These are phyloP conservation scores for Lanistes nyassanus DNA, from an alignment of 1,140 invertebrate species.

Conservation along the genomic window DNA sequence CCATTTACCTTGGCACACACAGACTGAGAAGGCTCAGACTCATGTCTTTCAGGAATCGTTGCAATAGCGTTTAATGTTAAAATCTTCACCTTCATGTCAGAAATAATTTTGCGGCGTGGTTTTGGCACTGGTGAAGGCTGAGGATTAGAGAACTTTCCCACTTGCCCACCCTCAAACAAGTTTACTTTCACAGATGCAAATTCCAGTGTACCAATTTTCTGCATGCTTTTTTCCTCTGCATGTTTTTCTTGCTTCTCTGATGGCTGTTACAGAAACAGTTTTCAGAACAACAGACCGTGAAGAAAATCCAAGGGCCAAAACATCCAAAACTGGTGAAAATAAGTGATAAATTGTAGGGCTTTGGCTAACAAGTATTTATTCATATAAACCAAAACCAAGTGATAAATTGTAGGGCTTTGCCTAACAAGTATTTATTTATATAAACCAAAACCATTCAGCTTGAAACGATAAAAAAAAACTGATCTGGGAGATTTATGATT, in stretches of 20 bases:
- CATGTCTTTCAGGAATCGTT: constrained; percentile 5
- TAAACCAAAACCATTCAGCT: too few relatives aligned
- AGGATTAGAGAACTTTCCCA: not conserved
- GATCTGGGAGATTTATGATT: too few relatives aligned
- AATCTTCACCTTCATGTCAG: not conserved
- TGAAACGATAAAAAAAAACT: too few relatives aligned
- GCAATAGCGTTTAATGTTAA: not conserved
- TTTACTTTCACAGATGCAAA: constrained; percentile 26
- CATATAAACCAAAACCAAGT: too few relatives aligned
- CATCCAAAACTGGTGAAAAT: too few relatives aligned
- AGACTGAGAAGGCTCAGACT: not conserved
- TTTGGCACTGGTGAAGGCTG: constrained; percentile 3
- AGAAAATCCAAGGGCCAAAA: too few relatives aligned
- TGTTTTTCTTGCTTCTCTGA: not conserved
- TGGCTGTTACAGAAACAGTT: not conserved
- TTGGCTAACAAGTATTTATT: too few relatives aligned
- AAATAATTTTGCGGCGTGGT: too few relatives aligned
- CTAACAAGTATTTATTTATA: too few relatives aligned
- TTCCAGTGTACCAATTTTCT: constrained; percentile 22
- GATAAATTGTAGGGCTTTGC: too few relatives aligned
- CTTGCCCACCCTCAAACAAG: constrained; percentile 18
- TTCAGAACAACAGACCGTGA: not conserved
- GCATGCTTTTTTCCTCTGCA: not conserved
- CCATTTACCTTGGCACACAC: too few relatives aligned
- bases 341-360: too few relatives aligned